These are phyloP conservation scores for Sorex maritimensis DNA, from an alignment of 2,797 vertebrate genomes.

Conservation along the genomic window DNA sequence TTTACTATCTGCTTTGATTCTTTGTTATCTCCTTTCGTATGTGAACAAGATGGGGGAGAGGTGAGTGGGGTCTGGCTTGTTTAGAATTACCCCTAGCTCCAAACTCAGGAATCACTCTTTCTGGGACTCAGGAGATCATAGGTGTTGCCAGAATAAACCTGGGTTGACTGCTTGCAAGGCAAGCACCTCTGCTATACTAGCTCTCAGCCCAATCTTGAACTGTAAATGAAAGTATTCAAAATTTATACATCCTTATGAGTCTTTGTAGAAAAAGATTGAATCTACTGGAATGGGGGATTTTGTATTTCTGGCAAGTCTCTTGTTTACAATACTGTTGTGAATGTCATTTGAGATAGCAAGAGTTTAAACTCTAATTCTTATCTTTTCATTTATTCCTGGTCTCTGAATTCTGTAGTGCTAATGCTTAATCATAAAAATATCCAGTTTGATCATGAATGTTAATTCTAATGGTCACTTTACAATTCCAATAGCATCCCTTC, in stretches of 20 bases:
- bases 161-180: no score
- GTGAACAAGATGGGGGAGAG: no score
- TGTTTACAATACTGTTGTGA: not conserved
- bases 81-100: no score
- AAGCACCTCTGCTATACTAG: no score
- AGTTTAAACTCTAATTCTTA: no score
- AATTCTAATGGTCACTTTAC: not conserved
- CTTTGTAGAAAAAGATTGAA: no score
- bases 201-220: no score
- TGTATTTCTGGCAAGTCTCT: not conserved
- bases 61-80: no score
- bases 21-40: not conserved
- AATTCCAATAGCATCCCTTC: no score
- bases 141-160: no score
- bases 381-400: not conserved
- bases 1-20: not conserved
- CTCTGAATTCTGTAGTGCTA: not conserved
- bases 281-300: not conserved
- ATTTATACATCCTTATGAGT: not conserved
- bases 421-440: not conserved
- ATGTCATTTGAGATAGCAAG: not conserved
- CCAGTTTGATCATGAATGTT: not conserved
- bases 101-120: no score
- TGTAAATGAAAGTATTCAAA: constrained; percentile 12
- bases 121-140: no score